Evolutionary conservation across 2,888 invertebrate genomes (phyloP), one percentile per base, ranked within the genome.

Genomic region (Camptogramma bilineatum): DNA sequence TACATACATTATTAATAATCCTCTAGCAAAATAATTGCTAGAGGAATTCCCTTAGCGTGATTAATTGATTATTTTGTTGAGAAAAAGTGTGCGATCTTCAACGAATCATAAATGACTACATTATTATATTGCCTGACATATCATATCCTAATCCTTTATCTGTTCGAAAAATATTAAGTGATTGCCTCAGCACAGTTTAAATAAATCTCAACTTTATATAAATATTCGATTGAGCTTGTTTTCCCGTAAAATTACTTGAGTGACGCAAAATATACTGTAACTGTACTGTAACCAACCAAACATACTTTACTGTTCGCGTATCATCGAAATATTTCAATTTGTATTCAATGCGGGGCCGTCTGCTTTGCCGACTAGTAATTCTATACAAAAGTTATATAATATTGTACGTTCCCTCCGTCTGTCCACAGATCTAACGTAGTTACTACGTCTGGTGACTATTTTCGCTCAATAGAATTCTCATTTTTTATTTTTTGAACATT

Each of bases 261-360:
- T 44, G 44, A 44, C 44, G 44, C 17, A 44, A 44, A 17, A 5
- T 4, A n/a, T 44, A 44, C 44, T 44, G n/a, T n/a, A n/a, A n/a
- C n/a, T n/a, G n/a, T n/a, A n/a, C n/a, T n/a, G n/a, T n/a, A n/a
- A n/a, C n/a, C 44, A 44, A 18, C 10, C 31, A 17, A 31, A 51
- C 31, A 16, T 52, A 52, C 24, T 21, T 34, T 50, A 50, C 39
- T 28, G 19, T 28, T 28, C 13, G 31, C 24, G 28, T 44, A 51
- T 62, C 44, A 56, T 56, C 39, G 42, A 55, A 66, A 61, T 66
- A 57, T 60, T 52, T 51, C 60, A 34, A 64, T 66, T 69, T 60
- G 56, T 69, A 69, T 69, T 69, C 69, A 52, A 51, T 62, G 44
- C 64, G 58, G n/a, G 24, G 50, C 18, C 42, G 64, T 60, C 56